Evolutionary conservation across 1,140 invertebrate genomes (phyloP), one percentile per base, ranked within the genome.

Genomic region (Sarcophaga peregrina): DNA sequence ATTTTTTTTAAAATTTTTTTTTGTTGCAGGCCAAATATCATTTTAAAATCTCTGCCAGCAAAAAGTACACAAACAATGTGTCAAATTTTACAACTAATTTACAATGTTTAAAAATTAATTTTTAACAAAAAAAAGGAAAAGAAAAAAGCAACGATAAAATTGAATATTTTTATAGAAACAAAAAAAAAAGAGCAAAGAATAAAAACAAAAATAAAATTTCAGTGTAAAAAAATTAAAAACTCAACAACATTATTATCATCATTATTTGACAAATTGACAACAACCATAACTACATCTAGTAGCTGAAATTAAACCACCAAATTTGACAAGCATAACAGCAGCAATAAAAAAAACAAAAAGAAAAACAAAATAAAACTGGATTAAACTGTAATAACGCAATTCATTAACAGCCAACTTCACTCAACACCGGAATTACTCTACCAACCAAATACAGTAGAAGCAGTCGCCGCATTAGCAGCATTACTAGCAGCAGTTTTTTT

Each of bases 231-330:
- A 45, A 50, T 50, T 76, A 50, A 17, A 9, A 48, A 48, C 9
- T 47, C 48, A 75, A n/a, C 8, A 76, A 76, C 48, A 48, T 76
- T 37, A 76, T 50, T 47, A 76, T 50, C 75, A 50, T 48, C 47
- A 76, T 76, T 76, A 76, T n/a, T 76, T 76, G 75, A 76, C 75
- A 76, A 76, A 76, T 76, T 76, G 46, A 76, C 15, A 62, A 62
- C n/a, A 62, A 62, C 8, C 20, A 17, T 62, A 62, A 76, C 75
- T 20, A 50, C 20, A 47, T 11, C 37, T 72, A 15, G 8, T 20
- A 47, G n/a, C 47, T 76, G 20, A 50, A 76, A 50, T n/a, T 48
- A 76, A 37, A 76, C 48, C 47, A 76, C 48, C 48, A 76, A 76
- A 76, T 76, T 76, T 76, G 75, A 76, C 48, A 50, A 50, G 20